Percentiles rank a stretch among this genome's conserved stretches.
Conservation (phyloP, 1,140 invertebrate species). For the Xylocopa sonorina region DNA sequence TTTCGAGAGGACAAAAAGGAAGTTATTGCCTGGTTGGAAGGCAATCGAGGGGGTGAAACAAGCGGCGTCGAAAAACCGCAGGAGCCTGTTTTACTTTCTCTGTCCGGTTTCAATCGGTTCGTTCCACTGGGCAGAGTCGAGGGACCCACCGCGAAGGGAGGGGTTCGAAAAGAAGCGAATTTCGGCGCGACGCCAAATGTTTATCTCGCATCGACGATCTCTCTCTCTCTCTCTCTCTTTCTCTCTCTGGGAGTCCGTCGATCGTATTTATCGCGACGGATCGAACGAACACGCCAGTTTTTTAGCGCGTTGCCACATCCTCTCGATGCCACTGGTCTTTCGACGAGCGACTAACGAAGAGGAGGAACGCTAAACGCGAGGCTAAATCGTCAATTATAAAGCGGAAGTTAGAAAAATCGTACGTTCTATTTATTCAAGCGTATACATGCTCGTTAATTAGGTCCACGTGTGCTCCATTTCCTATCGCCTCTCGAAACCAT, state of each 20-base stretch:
- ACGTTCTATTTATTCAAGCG: too few relatives aligned
- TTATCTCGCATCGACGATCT: conserved; percentile 46
- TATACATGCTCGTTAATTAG: too few relatives aligned
- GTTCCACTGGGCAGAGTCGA: conserved; percentile 32
- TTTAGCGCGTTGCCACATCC: too few relatives aligned
- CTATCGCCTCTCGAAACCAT: too few relatives aligned
- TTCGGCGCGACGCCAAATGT: conserved; percentile 60
- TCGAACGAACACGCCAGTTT: too few relatives aligned
- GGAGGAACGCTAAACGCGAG: too few relatives aligned
- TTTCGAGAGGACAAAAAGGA: neutral
- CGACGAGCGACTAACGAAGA: too few relatives aligned
- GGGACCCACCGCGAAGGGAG: neutral
- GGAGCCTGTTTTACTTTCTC: neutral
- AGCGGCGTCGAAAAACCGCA: conserved; percentile 47
- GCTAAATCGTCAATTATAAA: too few relatives aligned
- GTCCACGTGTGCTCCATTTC: too few relatives aligned
- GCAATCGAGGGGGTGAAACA: conserved; percentile 45
- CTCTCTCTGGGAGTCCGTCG: conserved; percentile 47
- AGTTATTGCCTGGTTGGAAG: conserved; percentile 27
- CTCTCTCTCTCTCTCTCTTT: too few relatives aligned
- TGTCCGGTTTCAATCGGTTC: conserved; percentile 51
- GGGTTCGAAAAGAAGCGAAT: neutral
- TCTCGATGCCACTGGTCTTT: too few relatives aligned
- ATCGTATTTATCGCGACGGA: conserved; percentile 62
- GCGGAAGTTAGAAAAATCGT: too few relatives aligned